Base-by-base conservation (phyloP, 2,113 vertebrate species). In the Pangasianodon gigas region DNA sequence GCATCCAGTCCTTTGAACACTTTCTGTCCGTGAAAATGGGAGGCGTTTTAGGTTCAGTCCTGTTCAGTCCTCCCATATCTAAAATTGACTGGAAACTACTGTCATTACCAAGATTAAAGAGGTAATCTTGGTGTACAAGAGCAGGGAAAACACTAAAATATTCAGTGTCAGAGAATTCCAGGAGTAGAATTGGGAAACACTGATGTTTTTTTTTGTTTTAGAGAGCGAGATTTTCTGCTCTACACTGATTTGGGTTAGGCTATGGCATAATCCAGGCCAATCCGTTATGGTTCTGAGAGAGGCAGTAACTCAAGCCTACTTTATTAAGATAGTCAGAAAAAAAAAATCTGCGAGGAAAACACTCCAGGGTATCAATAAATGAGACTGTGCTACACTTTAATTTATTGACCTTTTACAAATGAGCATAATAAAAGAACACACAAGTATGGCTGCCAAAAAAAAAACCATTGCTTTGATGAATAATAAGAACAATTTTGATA, bases 371-470 rank as follows among this genome's bases (percentile, higher is more conserved):
- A 77, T 11, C 19, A 65, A 13, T 9, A 89, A 86, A 84, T 37
- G 54, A 86, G 60, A 32, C 84, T 69, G 58, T 82, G 65, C 26
- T 67, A 52, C 65, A 75, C 91, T 94, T 93, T 94, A 92, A 90
- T 95, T 95, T 95, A 96, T 95, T 96, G 88, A 89, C 90, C 84
- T 91, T 74, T 89, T 90, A 92, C 80, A 93, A 94, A 92, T 87
- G 67, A 56, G 84, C 91, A 87, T 83, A 91, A 74, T 91, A 65
- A 89, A 89, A 92, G 67, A 91, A 85, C 32, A 87, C 71, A 84
- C 88, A 82, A 60, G 77, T 89, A 88, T 32, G 87, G 77, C 75
- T 54, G 88, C 77, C 37, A 87, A 54, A 67, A 54, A 77, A 46
- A 41, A 29, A 74, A 58, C 10, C 69, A 85, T 11, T 85, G 56